phyloP scores from a whole-genome alignment of 2,113 vertebrate genomes.

The Salvator merianae region DNA sequence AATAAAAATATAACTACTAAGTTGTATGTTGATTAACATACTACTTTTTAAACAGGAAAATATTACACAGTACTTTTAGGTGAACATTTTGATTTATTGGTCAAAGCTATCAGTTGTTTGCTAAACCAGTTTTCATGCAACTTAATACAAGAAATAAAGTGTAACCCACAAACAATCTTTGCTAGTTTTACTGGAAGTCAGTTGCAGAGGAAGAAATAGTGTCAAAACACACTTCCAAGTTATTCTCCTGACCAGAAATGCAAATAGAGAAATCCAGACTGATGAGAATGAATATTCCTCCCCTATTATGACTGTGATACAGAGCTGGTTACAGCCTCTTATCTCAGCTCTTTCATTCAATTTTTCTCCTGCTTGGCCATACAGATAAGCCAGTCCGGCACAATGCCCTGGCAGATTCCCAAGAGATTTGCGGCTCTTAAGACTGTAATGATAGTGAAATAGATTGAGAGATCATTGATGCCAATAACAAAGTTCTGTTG shows the following conservation, averaged over 20 bases:
- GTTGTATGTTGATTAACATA: no score
- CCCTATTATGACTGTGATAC: neutral
- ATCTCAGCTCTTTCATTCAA: neutral
- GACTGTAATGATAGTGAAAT: constrained; percentile 22
- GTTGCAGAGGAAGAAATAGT: neutral
- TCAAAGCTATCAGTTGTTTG: neutral
- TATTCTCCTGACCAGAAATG: neutral
- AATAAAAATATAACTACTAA: neutral
- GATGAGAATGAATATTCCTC: neutral
- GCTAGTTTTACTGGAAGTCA: neutral
- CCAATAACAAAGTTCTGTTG: neutral
- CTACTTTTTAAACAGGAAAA: neutral
- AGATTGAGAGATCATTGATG: constrained; percentile 6
- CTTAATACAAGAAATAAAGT: neutral
- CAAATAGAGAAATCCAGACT: neutral
- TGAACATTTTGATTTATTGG: neutral
- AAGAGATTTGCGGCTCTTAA: neutral
- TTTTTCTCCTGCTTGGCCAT: neutral
- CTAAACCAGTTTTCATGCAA: neutral
- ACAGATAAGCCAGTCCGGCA: constrained; percentile 11
- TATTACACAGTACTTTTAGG: neutral
- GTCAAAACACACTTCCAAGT: neutral
- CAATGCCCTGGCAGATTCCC: neutral
- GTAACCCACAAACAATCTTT: neutral
- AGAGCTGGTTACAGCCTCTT: neutral